Base-by-base conservation (phyloP, 37 sponge, comb jelly and placozoan species). In the Cliona cf. orientalis region DNA sequence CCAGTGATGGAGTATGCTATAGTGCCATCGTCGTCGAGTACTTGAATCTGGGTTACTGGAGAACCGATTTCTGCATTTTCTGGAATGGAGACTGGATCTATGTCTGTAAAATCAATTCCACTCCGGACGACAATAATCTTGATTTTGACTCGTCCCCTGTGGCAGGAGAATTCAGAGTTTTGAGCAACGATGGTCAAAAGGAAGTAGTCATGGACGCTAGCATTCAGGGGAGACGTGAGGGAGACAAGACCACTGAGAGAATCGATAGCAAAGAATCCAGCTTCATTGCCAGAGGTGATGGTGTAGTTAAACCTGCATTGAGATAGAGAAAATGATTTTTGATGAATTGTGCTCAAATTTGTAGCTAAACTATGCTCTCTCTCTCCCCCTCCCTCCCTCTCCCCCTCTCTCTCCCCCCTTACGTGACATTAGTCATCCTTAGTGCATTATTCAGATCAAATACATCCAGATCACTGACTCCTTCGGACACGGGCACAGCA, bases 241-340 rank as follows among this genome's bases (percentile, higher is more conserved):
- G 63, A 46, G 3, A 89, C 34, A 23, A 66, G 63, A 5, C 92
- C 92, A 26, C 65, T 80, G 22, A 36, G 28, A 0, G 38, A 37
- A 53, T 76, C 83, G 23, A 95, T 46, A 0, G 62, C 3, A 46
- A 95, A 95, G 38, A 71, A 57, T n/a, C 64, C 86, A 5, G 34
- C 62, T 4, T 75, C 59, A 58, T 91, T 86, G 41, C 93, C 93
- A 38, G 71, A 69, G 5, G 80, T 82, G n/a, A 93, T 88, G 36
- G 58, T 42, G 76, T 66, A 93, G 33, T 35, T 63, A 69, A 85
- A 93, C 22, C 93, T 93, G 80, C 12, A 74, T 42, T 49, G 9
- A 49, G 53, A 14, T 19, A 14, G 53, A 49, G 9, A 49, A 49
- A 9, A 49, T 14, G 9, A 14, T 49, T n/a, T n/a, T n/a, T n/a